Base-by-base conservation (phyloP, 2,888 invertebrate genomes). In the Macrophya annulata region DNA sequence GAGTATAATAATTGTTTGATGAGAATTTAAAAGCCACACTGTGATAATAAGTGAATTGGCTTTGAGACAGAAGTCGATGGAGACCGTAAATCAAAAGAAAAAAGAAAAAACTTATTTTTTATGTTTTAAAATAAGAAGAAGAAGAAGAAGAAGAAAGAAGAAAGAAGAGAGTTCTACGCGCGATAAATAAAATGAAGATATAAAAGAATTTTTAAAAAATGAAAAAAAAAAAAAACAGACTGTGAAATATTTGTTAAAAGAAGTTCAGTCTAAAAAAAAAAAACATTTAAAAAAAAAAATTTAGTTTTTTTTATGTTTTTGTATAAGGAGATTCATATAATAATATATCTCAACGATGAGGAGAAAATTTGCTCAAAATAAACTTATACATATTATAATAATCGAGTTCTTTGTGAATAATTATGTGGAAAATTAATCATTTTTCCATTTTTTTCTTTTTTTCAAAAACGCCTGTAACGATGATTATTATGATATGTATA, bases 241-340 rank as follows among this genome's bases (percentile, higher is more conserved):
- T 83, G 83, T 83, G 45, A 21, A 68, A 83, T 83, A 83, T 83
- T 83, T 83, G 83, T 83, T 83, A 21, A 76, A 76, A 59, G 40
- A 40, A 81, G 25, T 81, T 83, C 83, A 83, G 68, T 83, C 83
- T 83, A 17, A 77, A 77, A 77, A 76, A 51, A 76, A 76, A n/a
- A n/a, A n/a, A n/a, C n/a, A n/a, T n/a, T n/a, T n/a, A n/a, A n/a
- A n/a, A n/a, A 21, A 40, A 51, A 45, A 59, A 55, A 48, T 43
- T 17, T 21, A 51, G 51, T 31, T 25, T 55, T 1, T 9, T 9
- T 21, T 31, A 2, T 31, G 31, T 55, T 8, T 9, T 6, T 21
- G 15, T 6, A 51, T 1, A 37, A 51, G 4, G 12, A 72, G 10
- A 77, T 31, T 31, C 65, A 12, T 31, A 40, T 62, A 62, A 21